Percentiles rank a stretch among this genome's conserved stretches.
phyloP scores from a whole-genome alignment of 2,797 vertebrate genomes.

The Rhincodon typus region DNA sequence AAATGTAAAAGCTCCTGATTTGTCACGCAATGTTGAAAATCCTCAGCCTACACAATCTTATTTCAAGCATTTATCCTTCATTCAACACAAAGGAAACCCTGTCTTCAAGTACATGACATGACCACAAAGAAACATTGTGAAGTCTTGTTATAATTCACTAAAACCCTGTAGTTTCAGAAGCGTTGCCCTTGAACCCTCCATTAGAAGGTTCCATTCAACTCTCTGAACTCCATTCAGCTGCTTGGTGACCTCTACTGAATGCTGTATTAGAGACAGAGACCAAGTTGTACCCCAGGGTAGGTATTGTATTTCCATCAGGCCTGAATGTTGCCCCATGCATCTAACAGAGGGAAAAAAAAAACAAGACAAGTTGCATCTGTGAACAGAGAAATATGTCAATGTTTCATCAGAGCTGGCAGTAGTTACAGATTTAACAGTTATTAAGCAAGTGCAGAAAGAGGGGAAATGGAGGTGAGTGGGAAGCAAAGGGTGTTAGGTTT shows the following conservation, averaged over 20 bases:
- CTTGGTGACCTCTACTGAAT: conserved; percentile 2
- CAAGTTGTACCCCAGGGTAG: not conserved
- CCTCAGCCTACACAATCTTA: not conserved
- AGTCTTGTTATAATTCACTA: not conserved
- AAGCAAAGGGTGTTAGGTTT: not conserved
- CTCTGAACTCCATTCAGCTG: not conserved
- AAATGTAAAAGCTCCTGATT: not conserved
- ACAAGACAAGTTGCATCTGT: not conserved
- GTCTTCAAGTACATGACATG: not conserved
- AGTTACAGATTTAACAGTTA: not conserved
- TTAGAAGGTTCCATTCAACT: not conserved
- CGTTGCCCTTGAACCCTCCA: not conserved
- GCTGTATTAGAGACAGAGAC: not conserved
- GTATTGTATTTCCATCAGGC: not conserved
- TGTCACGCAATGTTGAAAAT: not conserved
- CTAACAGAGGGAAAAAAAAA: not conserved
- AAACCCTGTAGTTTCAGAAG: conserved; percentile 2
- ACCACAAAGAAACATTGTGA: conserved; percentile 32
- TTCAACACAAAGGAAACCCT: conserved; percentile 21
- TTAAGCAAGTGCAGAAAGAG: not conserved
- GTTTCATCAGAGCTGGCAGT: not conserved
- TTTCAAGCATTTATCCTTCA: not conserved
- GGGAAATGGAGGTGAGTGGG: not conserved
- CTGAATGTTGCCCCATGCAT: not conserved
- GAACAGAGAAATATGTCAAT: not conserved